Evolutionary conservation across 1,140 invertebrate genomes (phyloP).

Genomic region (Sipha flava): DNA sequence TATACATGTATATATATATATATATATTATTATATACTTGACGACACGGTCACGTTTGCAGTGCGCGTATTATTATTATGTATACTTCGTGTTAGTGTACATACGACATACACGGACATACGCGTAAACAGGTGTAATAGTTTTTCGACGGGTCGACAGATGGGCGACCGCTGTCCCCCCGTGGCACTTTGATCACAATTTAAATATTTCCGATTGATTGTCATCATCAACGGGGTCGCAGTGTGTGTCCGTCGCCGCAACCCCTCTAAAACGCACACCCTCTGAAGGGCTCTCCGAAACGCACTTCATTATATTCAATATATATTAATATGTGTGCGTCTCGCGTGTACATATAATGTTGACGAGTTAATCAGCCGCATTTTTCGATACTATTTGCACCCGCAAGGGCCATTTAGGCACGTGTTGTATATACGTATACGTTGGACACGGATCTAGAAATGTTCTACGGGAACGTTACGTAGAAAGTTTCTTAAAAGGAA

Average conservation of each 20-base stretch:
- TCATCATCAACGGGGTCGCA: conserved; percentile 15
- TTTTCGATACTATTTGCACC: not conserved
- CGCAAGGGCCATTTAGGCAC: too few species aligned
- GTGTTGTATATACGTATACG: too few species aligned
- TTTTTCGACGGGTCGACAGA: not conserved
- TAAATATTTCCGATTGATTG: conserved; percentile 33
- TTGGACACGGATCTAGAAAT: not conserved
- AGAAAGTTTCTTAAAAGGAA: too few species aligned
- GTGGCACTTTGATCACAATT: conserved; percentile 30
- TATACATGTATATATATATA: too few species aligned
- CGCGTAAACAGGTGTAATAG: conserved; percentile 16
- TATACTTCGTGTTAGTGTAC: too few species aligned
- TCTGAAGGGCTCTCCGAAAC: not conserved
- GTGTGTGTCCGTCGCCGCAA: conserved; percentile 2
- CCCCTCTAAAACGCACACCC: not conserved
- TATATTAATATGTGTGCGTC: not conserved
- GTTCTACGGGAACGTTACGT: too few species aligned
- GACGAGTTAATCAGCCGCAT: conserved; percentile 16
- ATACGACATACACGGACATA: not conserved
- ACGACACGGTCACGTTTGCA: not conserved
- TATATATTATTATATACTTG: not conserved
- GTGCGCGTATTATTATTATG: not conserved
- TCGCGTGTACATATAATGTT: not conserved
- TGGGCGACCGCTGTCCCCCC: not conserved
- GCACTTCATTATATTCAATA: not conserved